Base-by-base conservation (phyloP, 2,113 vertebrate genomes). In the Gorsachius goisagi region DNA sequence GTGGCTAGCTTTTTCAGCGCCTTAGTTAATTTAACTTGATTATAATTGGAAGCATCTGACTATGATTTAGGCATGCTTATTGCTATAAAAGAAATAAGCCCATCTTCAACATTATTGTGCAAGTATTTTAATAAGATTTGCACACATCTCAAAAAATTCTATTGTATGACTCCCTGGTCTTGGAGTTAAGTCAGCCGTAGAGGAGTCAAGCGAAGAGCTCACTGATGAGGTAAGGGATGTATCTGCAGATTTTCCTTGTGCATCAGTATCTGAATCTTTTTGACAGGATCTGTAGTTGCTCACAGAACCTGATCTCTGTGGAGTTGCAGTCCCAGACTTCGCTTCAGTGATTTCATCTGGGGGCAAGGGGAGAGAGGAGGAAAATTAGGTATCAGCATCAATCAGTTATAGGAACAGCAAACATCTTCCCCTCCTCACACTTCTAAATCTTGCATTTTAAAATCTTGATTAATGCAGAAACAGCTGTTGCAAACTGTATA, bases 71-170 rank as follows among this genome's bases (percentile, higher is more conserved):
- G 98, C 99, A 99, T 99, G 99, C 99, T 99, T 99, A 99, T 99
- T 99, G 99, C 99, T 98, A 92, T 98, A 97, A 98, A 99, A 99
- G 98, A 98, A 98, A 98, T 98, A 98, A 98, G 98, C 97, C 72
- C 93, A 98, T 86, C 90, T 98, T 98, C 97, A 98, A 97, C 95
- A 71, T 98, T 99, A 99, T 95, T 99, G 99, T 97, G 99, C 99
- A 98, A 99, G 99, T 97, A 99, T 98, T 98, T 99, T 99, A 98
- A 99, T 99, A 96, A 99, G 98, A 97, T 99, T 99, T 80, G 99
- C 99, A 96, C 99, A 99, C 99, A 99, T 99, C 98, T 99, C 99
- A 94, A 99, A 99, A 93, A 99, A 99, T 88, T 99, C 99, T 93
- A 99, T 99, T 69, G 99, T 99, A 97, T 99, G 99, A 98, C 99